A percentile compares a stretch with the other conserved stretches of the same genome.
Evolutionary conservation across 1,140 invertebrate genomes (phyloP).

Genomic region (Hyphantria cunea): DNA sequence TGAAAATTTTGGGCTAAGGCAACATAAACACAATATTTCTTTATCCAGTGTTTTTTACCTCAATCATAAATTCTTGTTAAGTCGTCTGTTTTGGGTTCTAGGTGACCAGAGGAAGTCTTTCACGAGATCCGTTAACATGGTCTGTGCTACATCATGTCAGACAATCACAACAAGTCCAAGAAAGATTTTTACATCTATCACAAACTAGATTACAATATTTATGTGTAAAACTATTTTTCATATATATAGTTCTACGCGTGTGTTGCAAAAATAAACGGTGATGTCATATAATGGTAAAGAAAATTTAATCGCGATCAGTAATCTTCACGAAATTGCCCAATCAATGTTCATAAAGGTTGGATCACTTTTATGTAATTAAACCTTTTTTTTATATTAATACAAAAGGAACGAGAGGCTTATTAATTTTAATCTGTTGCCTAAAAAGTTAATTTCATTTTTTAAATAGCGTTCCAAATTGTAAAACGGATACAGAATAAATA

Average conservation of each 20-base stretch:
- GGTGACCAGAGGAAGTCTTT: too few species aligned
- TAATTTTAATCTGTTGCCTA: neutral
- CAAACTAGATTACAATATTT: too few species aligned
- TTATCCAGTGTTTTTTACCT: too few species aligned
- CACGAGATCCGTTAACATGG: too few species aligned
- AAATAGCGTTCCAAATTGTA: slow-evolving; percentile 14
- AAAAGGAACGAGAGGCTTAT: slow-evolving; percentile 18
- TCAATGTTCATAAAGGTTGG: slow-evolving; percentile 25
- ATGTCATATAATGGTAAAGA: slow-evolving; percentile 17
- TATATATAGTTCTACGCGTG: neutral
- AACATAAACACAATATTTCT: too few species aligned
- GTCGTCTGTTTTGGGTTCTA: too few species aligned
- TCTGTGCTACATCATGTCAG: too few species aligned
- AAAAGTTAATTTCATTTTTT: slow-evolving; percentile 8
- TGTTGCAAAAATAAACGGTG: slow-evolving; percentile 4
- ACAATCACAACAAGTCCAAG: too few species aligned
- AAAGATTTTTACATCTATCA: too few species aligned
- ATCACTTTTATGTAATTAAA: slow-evolving; percentile 25
- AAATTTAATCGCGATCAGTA: slow-evolving; percentile 12
- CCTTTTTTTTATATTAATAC: slow-evolving; percentile 10
- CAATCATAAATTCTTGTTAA: too few species aligned
- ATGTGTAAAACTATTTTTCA: too few species aligned
- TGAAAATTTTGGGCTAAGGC: too few species aligned
- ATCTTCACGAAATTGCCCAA: slow-evolving; percentile 21
- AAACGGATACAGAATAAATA: neutral